A percentile compares a stretch with the other conserved stretches of the same genome.
Conservation (phyloP, 2,888 invertebrate genomes). For the Chalcis sispes region DNA sequence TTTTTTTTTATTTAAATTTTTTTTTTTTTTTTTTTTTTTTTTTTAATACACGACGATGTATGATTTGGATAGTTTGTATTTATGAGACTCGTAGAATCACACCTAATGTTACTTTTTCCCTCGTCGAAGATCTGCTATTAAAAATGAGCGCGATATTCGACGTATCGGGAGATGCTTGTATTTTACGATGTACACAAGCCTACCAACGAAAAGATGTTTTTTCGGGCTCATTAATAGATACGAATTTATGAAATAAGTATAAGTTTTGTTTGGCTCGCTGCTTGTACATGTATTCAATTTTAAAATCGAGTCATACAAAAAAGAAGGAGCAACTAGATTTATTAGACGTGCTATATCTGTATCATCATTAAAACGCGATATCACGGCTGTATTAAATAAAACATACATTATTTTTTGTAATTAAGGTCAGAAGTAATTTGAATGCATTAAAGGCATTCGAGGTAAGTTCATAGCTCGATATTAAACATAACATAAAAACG, state of each 20-base stretch:
- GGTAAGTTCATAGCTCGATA: not conserved
- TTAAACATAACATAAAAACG: conserved; percentile 1
- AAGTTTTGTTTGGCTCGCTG: not conserved
- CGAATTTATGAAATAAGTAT: conserved; percentile 16
- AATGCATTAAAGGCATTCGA: conserved; percentile 8
- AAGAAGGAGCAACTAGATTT: conserved; percentile 16
- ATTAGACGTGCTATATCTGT: conserved; percentile 11
- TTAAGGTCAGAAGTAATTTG: conserved; percentile 15
- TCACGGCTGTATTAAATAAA: conserved; percentile 20
- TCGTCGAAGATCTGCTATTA: not conserved
- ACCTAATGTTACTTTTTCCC: conserved; percentile 8
- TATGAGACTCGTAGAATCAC: not conserved
- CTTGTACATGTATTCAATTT: not conserved
- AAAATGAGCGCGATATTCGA: conserved; percentile 11
- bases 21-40: too few species aligned
- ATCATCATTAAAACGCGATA: conserved; percentile 26
- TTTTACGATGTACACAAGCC: not conserved
- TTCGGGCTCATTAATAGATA: conserved; percentile 11
- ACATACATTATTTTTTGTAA: conserved; percentile 25
- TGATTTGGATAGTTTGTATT: conserved; percentile 2
- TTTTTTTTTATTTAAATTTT: too few species aligned
- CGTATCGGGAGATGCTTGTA: not conserved
- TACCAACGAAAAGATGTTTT: conserved; percentile 6
- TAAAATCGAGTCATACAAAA: not conserved
- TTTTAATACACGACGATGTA: not conserved